Percentiles rank a stretch among this genome's conserved stretches.
Evolutionary conservation across 2,113 vertebrate species (phyloP).

Genomic region (Syngnathus scovelli): DNA sequence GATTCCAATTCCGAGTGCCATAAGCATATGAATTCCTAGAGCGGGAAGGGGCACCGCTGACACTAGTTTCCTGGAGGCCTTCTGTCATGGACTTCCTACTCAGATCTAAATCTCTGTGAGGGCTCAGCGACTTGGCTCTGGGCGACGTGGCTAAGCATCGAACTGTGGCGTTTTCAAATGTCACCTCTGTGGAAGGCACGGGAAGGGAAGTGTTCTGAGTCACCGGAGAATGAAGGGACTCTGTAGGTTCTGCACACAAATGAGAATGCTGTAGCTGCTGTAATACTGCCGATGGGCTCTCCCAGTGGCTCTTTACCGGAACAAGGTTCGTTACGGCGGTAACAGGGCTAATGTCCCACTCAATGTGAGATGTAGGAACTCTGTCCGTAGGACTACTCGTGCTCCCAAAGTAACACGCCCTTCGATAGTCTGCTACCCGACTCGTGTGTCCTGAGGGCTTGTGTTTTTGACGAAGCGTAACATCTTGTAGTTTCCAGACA

Average conservation of each 20-base stretch:
- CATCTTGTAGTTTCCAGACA: conserved; percentile 70
- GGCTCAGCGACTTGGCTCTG: conserved; percentile 30
- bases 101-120: conserved; percentile 23
- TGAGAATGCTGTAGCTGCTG: conserved; percentile 23
- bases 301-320: conserved; percentile 44
- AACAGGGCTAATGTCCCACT: conserved; percentile 76
- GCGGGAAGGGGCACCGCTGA: conserved; percentile 11
- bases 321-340: conserved; percentile 61
- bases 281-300: conserved; percentile 28
- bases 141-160: conserved; percentile 24
- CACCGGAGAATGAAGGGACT: conserved; percentile 48
- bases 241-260: conserved; percentile 16
- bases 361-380: conserved; percentile 49
- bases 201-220: conserved; percentile 66
- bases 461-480: conserved; percentile 65
- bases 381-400: conserved; percentile 73
- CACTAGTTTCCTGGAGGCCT: conserved; percentile 21
- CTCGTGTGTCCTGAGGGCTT: conserved; percentile 52
- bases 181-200: conserved; percentile 41
- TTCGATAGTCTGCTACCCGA: conserved; percentile 63
- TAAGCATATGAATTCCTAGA: conserved; percentile 37
- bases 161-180: conserved; percentile 28
- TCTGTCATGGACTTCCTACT: conserved; percentile 42
- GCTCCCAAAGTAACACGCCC: conserved; percentile 72
- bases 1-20: conserved; percentile 33